Evolutionary conservation across 2,888 invertebrate species (phyloP).

Genomic region (Caenorhabditis angaria): DNA sequence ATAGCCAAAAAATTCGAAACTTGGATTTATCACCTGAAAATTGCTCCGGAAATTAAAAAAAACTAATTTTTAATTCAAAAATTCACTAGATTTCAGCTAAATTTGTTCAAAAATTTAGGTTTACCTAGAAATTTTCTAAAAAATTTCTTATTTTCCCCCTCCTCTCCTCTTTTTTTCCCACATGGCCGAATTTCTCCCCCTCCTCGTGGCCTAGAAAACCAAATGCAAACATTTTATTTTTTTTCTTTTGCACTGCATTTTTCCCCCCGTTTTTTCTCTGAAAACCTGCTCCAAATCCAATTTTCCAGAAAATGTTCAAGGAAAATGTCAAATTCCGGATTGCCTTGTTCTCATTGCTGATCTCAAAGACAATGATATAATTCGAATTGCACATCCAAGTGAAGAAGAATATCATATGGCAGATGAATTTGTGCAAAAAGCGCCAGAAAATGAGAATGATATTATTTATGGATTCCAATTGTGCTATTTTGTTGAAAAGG

Average conservation of each 20-base stretch:
- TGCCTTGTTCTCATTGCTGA: background rate
- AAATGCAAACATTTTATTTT: background rate
- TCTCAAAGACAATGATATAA: background rate
- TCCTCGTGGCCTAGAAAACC: too few species aligned
- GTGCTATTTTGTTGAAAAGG: constrained; percentile 80
- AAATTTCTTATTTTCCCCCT: too few species aligned
- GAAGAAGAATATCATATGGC: background rate
- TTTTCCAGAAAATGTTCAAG: constrained; percentile 28
- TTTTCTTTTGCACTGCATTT: background rate
- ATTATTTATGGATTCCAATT: constrained; percentile 85
- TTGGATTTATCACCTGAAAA: too few species aligned
- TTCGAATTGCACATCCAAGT: background rate
- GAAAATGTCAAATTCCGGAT: constrained; percentile 1
- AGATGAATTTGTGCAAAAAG: background rate
- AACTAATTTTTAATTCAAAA: too few species aligned
- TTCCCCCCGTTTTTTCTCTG: background rate
- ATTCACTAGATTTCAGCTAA: too few species aligned
- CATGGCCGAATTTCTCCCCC: too few species aligned
- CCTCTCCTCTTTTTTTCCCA: too few species aligned
- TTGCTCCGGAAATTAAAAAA: too few species aligned
- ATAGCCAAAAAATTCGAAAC: too few species aligned
- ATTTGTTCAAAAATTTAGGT: too few species aligned
- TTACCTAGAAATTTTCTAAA: too few species aligned
- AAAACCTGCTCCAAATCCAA: too few species aligned
- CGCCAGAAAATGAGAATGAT: constrained; percentile 71